Conservation (phyloP, 2,797 vertebrate genomes). For the Rhinoraja longicauda region DNA sequence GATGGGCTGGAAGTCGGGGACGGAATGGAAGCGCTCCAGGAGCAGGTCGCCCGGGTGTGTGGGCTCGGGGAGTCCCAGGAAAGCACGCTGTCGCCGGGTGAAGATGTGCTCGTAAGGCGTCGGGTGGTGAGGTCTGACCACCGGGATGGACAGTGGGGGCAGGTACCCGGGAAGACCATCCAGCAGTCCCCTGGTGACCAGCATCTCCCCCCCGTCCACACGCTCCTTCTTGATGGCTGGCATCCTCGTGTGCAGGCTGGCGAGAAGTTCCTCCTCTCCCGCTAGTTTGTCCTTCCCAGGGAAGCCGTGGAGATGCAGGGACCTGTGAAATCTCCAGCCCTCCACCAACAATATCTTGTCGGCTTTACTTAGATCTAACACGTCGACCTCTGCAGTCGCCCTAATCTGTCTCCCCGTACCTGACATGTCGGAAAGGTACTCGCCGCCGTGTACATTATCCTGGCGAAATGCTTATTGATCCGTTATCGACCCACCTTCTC, state of each 20-base stretch:
- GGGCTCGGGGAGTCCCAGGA: constrained; percentile 75
- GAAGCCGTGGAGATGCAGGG: neutral
- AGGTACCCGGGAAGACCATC: constrained; percentile 71
- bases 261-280: neutral
- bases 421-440: constrained; percentile 67
- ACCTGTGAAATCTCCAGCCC: constrained; percentile 16
- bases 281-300: neutral
- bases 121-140: constrained; percentile 82
- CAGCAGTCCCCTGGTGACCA: constrained; percentile 70
- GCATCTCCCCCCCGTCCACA: constrained; percentile 85
- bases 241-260: constrained; percentile 60
- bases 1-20: constrained; percentile 91
- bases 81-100: constrained; percentile 72
- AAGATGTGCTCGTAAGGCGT: constrained; percentile 80
- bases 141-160: constrained; percentile 83
- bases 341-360: constrained; percentile 13
- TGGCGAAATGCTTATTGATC: constrained; percentile 59
- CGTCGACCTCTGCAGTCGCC: constrained; percentile 51
- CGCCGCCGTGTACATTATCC: constrained; percentile 62
- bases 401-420: constrained; percentile 68
- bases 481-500: constrained; percentile 49
- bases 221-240: constrained; percentile 95
- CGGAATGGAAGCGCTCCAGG: constrained; percentile 84
- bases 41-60: constrained; percentile 78
- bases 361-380: constrained; percentile 57